Percentiles rank a stretch among this genome's conserved stretches.
These are phyloP conservation scores for Grammomys dolichurus DNA, from an alignment of 2,113 vertebrate species.

Conservation along the genomic window DNA sequence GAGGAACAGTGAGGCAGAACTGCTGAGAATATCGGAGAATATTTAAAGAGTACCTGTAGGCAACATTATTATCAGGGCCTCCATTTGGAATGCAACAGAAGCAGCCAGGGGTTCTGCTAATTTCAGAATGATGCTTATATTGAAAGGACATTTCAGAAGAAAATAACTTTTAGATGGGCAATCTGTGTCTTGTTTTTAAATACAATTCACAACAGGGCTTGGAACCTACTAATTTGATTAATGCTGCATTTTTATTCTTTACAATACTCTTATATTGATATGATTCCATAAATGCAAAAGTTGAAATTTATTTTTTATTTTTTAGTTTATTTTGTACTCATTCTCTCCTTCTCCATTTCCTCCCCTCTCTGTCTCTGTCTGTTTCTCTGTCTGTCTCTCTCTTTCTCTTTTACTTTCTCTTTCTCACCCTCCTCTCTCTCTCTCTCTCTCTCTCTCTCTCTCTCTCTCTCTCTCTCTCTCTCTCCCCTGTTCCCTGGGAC, in stretches of 20 bases:
- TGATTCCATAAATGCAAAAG: neutral
- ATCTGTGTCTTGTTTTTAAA: slow-evolving; percentile 36
- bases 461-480: neutral
- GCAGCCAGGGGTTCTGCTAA: neutral
- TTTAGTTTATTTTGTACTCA: no score
- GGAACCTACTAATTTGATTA: slow-evolving; percentile 27
- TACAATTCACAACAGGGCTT: neutral
- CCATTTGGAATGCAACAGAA: neutral
- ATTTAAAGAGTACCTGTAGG: neutral
- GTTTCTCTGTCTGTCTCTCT: neutral
- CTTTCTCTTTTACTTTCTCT: neutral
- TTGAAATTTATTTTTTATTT: neutral
- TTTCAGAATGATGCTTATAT: neutral
- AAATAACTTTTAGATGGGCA: neutral
- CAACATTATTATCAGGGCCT: neutral
- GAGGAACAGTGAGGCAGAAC: neutral
- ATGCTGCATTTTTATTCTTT: slow-evolving; percentile 26
- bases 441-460: no score
- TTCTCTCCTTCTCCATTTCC: neutral
- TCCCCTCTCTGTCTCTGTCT: neutral
- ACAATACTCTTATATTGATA: neutral
- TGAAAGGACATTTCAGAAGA: neutral
- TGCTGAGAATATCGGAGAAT: neutral
- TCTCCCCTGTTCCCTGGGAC: no score
- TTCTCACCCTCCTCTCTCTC: neutral